Conservation (phyloP, 1,140 invertebrate species). For the Halesus radiatus region DNA sequence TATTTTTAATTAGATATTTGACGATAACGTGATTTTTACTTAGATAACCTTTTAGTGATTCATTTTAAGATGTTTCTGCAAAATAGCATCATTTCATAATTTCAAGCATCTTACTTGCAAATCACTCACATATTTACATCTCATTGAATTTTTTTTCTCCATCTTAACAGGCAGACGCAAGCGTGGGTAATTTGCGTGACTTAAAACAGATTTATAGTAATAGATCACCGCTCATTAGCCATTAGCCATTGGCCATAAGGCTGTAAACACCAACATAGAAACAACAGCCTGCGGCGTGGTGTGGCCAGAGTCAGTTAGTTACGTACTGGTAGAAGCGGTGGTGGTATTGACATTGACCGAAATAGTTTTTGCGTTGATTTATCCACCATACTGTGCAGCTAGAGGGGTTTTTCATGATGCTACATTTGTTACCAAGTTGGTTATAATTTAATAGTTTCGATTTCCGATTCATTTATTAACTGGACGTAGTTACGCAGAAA, state of each 20-base stretch:
- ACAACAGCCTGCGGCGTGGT: neutral
- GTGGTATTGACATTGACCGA: slow-evolving; percentile 33
- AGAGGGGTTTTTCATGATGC: neutral
- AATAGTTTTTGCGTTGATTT: slow-evolving; percentile 29
- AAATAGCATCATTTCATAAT: neutral
- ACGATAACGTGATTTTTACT: too few relatives aligned
- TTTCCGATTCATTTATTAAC: too few relatives aligned
- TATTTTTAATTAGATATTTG: too few relatives aligned
- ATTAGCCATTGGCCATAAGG: neutral
- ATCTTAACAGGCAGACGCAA: neutral
- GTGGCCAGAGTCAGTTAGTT: too few relatives aligned
- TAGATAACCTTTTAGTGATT: too few relatives aligned
- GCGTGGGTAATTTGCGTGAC: neutral
- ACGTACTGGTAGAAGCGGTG: too few relatives aligned
- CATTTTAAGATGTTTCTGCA: too few relatives aligned
- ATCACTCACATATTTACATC: neutral
- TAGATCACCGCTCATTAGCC: neutral
- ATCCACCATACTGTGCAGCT: neutral
- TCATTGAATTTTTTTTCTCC: neutral
- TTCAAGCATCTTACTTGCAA: neutral
- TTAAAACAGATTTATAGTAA: neutral
- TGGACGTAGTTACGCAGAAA: too few relatives aligned
- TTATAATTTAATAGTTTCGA: too few relatives aligned
- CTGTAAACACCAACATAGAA: neutral
- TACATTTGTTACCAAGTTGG: too few relatives aligned